These are phyloP conservation scores for Gallinago solitaria DNA, from an alignment of 2,797 vertebrate species.

Conservation along the genomic window DNA sequence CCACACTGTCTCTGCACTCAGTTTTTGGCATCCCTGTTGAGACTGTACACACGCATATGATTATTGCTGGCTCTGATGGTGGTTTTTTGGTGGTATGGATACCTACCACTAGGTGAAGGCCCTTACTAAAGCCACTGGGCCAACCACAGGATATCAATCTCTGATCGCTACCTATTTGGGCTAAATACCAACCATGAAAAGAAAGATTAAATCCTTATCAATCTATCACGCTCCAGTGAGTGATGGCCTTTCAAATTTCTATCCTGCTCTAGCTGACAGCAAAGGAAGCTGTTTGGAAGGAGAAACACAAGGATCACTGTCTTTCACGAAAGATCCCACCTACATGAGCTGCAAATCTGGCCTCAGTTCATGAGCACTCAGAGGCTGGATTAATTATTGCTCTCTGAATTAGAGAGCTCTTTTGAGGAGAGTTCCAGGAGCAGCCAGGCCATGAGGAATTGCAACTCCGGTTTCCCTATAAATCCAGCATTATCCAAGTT, in stretches of 20 bases:
- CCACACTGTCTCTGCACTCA: not conserved
- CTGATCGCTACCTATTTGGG: not conserved
- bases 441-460: not conserved
- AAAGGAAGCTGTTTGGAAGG: not conserved
- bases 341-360: not conserved
- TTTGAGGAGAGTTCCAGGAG: not conserved
- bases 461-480: not conserved
- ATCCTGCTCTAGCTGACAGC: not conserved
- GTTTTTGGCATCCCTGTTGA: not conserved
- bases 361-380: not conserved
- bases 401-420: not conserved
- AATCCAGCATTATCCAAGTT: not conserved
- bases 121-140: not conserved
- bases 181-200: not conserved
- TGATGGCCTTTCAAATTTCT: not conserved
- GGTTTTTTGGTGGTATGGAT: not conserved
- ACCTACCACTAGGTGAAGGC: not conserved
- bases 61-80: not conserved
- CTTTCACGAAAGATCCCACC: not conserved
- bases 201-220: not conserved
- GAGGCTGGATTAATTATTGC: not conserved
- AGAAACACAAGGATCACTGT: not conserved
- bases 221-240: not conserved
- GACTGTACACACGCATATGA: rapidly evolving
- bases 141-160: not conserved